Percentiles rank a stretch among this genome's conserved stretches.
These are phyloP conservation scores for Aplodontia rufa DNA, from an alignment of 2,113 vertebrate genomes.

Conservation along the genomic window DNA sequence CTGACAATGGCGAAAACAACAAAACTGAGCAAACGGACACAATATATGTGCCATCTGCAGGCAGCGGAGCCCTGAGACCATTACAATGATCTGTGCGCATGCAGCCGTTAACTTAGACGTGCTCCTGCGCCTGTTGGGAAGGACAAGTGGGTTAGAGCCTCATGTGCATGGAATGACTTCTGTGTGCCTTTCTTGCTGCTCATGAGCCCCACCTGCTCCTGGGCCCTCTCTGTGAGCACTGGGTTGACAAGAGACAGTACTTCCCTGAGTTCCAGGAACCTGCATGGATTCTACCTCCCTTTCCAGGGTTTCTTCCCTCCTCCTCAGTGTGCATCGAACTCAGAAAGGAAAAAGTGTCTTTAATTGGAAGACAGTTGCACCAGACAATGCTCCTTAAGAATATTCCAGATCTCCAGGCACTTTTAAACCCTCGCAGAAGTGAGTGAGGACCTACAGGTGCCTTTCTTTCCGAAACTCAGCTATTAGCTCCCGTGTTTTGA, in stretches of 20 bases:
- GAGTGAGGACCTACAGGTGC: fast-evolving
- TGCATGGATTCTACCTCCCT: neutral
- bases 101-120: neutral
- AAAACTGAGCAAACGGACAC: neutral
- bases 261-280: neutral
- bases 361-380: neutral
- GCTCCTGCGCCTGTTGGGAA: fast-evolving
- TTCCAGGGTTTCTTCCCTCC: neutral
- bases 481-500: neutral
- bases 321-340: neutral
- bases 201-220: fast-evolving
- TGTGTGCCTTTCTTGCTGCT: neutral
- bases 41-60: fast-evolving
- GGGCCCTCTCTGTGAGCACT: neutral
- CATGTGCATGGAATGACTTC: fast-evolving
- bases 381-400: neutral
- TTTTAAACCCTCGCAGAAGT: neutral
- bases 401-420: neutral
- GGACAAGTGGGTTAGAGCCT: neutral
- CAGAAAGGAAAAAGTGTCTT: neutral
- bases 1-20: neutral
- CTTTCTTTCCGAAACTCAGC: neutral
- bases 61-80: too few relatives aligned
- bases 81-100: fast-evolving
- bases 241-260: neutral